Evolutionary conservation across 2,888 invertebrate genomes (phyloP).

Genomic region (Heliconius aoede): DNA sequence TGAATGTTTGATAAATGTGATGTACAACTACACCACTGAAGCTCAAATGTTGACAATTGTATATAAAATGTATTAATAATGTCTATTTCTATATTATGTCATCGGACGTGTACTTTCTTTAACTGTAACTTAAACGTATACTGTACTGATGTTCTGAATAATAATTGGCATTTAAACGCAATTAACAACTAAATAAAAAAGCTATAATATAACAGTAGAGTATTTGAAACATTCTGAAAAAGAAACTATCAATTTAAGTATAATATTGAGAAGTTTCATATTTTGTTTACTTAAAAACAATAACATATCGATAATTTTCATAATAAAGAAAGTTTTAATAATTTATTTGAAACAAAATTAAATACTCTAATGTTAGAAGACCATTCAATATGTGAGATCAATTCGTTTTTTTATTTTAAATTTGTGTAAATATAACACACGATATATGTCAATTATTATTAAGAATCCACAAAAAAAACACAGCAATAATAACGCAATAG

Average conservation of each 20-base stretch:
- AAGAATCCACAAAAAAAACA: conserved; percentile 52
- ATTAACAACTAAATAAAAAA: neutral
- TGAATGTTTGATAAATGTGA: neutral
- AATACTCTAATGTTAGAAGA: conserved; percentile 18
- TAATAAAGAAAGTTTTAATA: neutral
- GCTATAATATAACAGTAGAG: neutral
- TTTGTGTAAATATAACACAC: conserved; percentile 18
- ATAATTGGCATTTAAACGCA: conserved; percentile 53
- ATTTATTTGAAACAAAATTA: neutral
- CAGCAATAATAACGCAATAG: conserved; percentile 81
- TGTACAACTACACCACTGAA: neutral
- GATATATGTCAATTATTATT: conserved; percentile 46
- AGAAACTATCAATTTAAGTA: neutral
- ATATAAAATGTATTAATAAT: neutral
- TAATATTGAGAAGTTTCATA: neutral
- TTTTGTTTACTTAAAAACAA: neutral
- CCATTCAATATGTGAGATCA: conserved; percentile 1
- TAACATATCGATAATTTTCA: neutral
- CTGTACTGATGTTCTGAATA: conserved; percentile 56
- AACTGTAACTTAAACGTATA: conserved; percentile 67
- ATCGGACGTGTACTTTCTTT: conserved; percentile 45
- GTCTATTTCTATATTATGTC: conserved; percentile 41
- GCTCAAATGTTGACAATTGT: conserved; percentile 7
- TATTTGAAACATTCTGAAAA: conserved; percentile 16
- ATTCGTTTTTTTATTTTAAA: conserved; percentile 12